Evolutionary conservation across 2,888 invertebrate genomes (phyloP), one percentile per base, ranked within the genome.

Genomic region (Didymodactylos carnosus): DNA sequence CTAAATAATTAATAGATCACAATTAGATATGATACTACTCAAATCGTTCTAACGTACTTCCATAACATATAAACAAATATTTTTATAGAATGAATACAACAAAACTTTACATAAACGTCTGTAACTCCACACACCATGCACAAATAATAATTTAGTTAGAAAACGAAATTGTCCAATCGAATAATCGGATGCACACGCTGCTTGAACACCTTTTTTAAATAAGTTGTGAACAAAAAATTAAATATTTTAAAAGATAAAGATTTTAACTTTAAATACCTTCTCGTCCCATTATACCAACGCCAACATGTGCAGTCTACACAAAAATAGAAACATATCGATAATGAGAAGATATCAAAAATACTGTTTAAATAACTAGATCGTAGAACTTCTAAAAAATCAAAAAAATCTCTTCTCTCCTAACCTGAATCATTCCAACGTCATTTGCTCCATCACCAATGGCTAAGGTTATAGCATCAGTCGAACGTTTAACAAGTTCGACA

Each of bases 121-220:
- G 85, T 97, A 95, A 85, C 94, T 97, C 97, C 97, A 99, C 25
- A 95, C 91, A 73, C 98, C 98, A 84, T 98, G 98, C 70, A 98
- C 97, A 80, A 98, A 87, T 76, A 98, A 85, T 76, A 98, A 86
- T 73, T 93, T 89, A 79, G 90, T 87, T 73, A 98, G 87, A 85
- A 89, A 98, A 46, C 92, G 89, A 86, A 98, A 99, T 71, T 89
- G 91, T 73, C 92, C 97, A 80, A 99, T 94, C 78, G 97, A 92
- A 85, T 98, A 99, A 85, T 99, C 98, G 41, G 95, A 95, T 46
- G 97, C 95, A 84, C 94, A 95, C 7, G 95, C 94, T 10, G 98
- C 98, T 86, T 97, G 98, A 23, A 69, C 73, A 43, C 73, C n/a
- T 23, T 39, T 39, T 23, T 23, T 39, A 23, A n/a, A n/a, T n/a